Base-by-base conservation (phyloP, 2,888 invertebrate genomes). In the Acleris laterana region DNA sequence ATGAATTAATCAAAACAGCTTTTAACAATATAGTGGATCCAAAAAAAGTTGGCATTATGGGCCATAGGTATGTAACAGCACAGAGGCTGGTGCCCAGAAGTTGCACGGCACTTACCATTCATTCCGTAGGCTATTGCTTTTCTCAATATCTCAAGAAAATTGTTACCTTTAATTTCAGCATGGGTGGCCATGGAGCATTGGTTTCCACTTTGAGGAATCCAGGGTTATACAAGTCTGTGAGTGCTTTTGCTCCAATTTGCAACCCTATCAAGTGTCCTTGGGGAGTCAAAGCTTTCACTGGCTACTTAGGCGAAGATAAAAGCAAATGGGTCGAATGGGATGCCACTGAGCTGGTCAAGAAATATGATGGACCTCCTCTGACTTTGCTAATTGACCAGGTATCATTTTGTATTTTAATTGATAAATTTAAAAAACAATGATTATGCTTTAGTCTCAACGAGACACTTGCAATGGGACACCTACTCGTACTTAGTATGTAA, bases 151-250 rank as follows among this genome's bases (percentile, higher is more conserved):
- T 9, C 32, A 38, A 13, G 13, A 38, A 38, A 53, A 5, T 20
- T 38, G 16, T 51, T 52, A 42, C 3, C 20, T 28, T 19, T 51
- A 16, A 66, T 92, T 94, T 55, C 82, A 98, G 99, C 81, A 99
- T 99, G 99, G 99, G 99, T 68, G 99, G 99, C 25, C 99, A 99
- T 90, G 99, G 99, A 38, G 99, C 99, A 17, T 85, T 99, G 55
- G 95, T 98, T 61, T 96, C 97, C 80, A 96, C 97, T 5, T 88
- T 99, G 50, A 97, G 97, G 86, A 98, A 98, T 88, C 99, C 99
- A 11, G 97, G 97, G 16, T 89, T 96, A 65, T 99, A 97, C 88
- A 95, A 95, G 78, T 95, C 96, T 9, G 98, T 98, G 0, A 98
- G 99, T 70, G 98, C 98, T 5, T 99, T 99, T 93, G 95, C 99